phyloP scores from a whole-genome alignment of 1,140 invertebrate species.

The Cyrtorhinus lividipennis region DNA sequence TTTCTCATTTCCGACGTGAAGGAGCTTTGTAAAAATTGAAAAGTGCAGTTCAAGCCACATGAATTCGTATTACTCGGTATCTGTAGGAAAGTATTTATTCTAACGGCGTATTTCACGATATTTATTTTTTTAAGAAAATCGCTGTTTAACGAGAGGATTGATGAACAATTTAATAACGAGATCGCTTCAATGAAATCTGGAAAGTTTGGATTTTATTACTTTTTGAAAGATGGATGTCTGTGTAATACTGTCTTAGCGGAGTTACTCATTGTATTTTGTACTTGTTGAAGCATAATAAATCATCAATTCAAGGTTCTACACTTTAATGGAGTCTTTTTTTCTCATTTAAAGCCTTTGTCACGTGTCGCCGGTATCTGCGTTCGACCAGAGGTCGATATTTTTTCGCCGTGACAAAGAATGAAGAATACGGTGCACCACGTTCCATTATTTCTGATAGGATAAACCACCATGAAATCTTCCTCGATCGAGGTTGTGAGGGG shows the following conservation, averaged over 20 bases:
- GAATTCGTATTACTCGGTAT: neutral
- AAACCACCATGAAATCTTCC: too few relatives aligned
- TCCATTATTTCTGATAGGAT: too few relatives aligned
- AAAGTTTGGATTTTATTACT: conserved; percentile 7
- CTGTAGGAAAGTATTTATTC: conserved; percentile 3
- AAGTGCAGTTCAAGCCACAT: neutral
- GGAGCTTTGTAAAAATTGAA: conserved; percentile 5
- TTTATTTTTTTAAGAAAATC: conserved; percentile 1
- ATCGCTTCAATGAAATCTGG: too few relatives aligned
- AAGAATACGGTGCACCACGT: too few relatives aligned
- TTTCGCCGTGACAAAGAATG: too few relatives aligned
- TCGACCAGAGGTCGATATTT: too few relatives aligned
- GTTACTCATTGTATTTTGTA: conserved; percentile 8
- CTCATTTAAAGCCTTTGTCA: too few relatives aligned
- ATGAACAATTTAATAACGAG: too few relatives aligned
- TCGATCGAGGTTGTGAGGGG: too few relatives aligned
- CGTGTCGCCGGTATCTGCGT: too few relatives aligned
- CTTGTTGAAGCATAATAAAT: conserved; percentile 8
- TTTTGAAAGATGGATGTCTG: conserved; percentile 4
- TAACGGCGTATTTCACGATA: neutral
- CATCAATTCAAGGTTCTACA: conserved; percentile 5
- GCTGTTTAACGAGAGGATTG: neutral
- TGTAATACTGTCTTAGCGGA: neutral
- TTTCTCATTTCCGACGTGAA: neutral
- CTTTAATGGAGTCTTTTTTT: neutral